Conservation (phyloP, 2,797 vertebrate species). For the Thamnophis elegans region DNA sequence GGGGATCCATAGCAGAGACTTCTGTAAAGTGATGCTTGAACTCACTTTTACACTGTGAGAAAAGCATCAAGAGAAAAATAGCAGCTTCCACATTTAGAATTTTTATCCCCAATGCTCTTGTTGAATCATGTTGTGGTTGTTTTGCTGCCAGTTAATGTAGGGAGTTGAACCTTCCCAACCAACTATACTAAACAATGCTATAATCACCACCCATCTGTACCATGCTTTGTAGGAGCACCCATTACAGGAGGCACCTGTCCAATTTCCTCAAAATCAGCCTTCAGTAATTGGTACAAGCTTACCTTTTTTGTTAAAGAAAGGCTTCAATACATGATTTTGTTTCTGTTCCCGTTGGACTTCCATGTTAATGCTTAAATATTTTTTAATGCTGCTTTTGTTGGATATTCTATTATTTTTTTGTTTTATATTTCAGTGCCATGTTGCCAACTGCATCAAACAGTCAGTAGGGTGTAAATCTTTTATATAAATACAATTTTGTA, state of each 20-base stretch:
- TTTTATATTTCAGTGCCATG: neutral
- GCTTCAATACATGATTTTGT: neutral
- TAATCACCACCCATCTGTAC: neutral
- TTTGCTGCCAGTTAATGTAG: neutral
- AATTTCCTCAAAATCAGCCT: neutral
- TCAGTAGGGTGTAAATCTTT: neutral
- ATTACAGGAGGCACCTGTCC: neutral
- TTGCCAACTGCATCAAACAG: neutral
- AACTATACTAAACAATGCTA: neutral
- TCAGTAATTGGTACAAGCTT: neutral
- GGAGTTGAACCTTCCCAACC: neutral
- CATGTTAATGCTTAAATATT: neutral
- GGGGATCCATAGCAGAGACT: neutral
- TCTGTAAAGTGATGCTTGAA: neutral
- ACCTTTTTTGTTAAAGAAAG: neutral
- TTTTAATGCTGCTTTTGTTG: neutral
- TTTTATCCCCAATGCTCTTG: neutral
- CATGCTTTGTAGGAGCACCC: neutral
- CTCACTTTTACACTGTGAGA: neutral
- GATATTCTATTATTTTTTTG: neutral
- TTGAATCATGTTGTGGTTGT: constrained; percentile 21
- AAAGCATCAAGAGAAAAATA: neutral
- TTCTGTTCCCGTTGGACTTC: neutral
- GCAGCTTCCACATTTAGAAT: neutral
- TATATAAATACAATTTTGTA: neutral